Percentiles rank a stretch among this genome's conserved stretches.
phyloP scores from a whole-genome alignment of 2,888 invertebrate genomes.

The Sphaerophoria rueppellii region DNA sequence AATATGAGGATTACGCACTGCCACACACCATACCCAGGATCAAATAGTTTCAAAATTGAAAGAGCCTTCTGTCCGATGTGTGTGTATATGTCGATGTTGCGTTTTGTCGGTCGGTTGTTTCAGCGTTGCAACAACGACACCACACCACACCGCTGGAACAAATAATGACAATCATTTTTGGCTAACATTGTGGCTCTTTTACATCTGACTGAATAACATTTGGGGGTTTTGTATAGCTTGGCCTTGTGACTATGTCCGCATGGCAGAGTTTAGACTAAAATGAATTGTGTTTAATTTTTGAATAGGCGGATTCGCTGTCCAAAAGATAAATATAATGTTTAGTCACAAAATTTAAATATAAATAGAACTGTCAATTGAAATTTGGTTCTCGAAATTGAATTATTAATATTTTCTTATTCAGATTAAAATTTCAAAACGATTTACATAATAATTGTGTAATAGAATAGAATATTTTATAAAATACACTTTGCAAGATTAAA shows the following conservation, averaged over 20 bases:
- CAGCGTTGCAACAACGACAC: background rate
- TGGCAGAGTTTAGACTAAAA: background rate
- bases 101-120: no score
- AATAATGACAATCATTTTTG: slow-evolving; percentile 54
- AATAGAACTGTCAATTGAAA: background rate
- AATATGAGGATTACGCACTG: background rate
- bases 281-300: slow-evolving; percentile 35
- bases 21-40: background rate
- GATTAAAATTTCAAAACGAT: no score
- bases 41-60: background rate
- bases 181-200: slow-evolving; percentile 60
- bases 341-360: slow-evolving; percentile 5
- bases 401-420: no score
- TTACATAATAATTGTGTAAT: no score
- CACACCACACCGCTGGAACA: background rate
- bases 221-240: slow-evolving; percentile 51
- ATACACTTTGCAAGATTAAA: no score
- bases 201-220: slow-evolving; percentile 61
- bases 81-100: background rate
- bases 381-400: background rate
- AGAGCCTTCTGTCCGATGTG: background rate
- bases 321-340: background rate
- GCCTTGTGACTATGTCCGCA: background rate
- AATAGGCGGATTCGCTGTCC: slow-evolving; percentile 39
- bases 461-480: no score